Evolutionary conservation across 2,888 invertebrate species (phyloP).

Genomic region (Conomelus anceps): DNA sequence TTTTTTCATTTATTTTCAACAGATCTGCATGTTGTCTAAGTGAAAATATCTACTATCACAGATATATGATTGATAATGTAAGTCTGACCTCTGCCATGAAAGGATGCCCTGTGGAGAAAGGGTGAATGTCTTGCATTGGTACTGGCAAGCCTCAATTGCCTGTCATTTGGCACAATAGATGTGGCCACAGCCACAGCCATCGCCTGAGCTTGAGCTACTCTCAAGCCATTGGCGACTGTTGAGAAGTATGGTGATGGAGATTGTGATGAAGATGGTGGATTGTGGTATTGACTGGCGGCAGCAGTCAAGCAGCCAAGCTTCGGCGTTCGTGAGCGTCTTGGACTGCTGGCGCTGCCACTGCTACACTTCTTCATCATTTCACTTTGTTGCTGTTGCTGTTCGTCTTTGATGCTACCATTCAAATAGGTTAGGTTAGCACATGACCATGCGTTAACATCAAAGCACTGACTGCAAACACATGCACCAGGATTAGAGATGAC

Average conservation of each 20-base stretch:
- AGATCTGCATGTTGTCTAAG: too few species aligned
- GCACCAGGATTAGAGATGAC: neutral
- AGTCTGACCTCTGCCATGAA: conserved; percentile 55
- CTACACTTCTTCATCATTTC: neutral
- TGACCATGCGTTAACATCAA: neutral
- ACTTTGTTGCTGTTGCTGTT: neutral
- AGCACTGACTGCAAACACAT: neutral
- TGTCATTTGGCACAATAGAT: conserved; percentile 48
- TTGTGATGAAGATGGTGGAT: neutral
- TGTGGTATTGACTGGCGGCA: too few species aligned
- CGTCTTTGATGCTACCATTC: neutral
- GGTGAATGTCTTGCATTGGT: conserved; percentile 34
- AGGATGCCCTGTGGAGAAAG: conserved; percentile 52
- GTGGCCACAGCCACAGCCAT: conserved; percentile 65
- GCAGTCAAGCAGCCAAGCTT: conserved; percentile 26
- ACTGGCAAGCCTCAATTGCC: conserved; percentile 35
- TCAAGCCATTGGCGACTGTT: conserved; percentile 61
- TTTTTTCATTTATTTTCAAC: too few species aligned
- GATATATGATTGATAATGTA: too few species aligned
- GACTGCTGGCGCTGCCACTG: neutral
- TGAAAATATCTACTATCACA: too few species aligned
- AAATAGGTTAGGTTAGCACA: neutral
- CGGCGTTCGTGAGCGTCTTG: neutral
- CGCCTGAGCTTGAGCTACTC: conserved; percentile 63
- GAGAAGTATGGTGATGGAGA: conserved; percentile 42